phyloP scores from a whole-genome alignment of 2,888 invertebrate genomes.

The Enchytraeus crypticus region DNA sequence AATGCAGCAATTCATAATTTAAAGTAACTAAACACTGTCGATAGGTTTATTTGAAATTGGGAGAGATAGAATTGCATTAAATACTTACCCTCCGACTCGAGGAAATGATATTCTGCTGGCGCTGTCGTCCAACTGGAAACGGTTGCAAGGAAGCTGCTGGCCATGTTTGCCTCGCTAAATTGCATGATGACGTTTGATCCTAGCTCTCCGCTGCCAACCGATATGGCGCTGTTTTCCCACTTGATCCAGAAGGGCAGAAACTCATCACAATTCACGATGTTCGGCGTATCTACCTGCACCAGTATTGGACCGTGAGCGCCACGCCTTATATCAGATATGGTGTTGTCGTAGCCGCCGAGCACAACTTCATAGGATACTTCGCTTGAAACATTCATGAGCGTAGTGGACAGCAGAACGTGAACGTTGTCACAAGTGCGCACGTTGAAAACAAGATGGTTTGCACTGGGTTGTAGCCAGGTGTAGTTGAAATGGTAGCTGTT shows the following conservation, averaged over 20 bases:
- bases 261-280: constrained; percentile 6
- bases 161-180: not conserved
- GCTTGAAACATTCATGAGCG: not conserved
- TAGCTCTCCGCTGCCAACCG: constrained; percentile 1
- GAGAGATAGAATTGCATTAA: too few relatives aligned
- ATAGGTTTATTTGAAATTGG: too few relatives aligned
- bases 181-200: not conserved
- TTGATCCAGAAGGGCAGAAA: constrained; percentile 4
- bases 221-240: constrained; percentile 2
- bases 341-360: constrained; percentile 1
- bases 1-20: too few relatives aligned
- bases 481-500: too few relatives aligned
- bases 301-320: not conserved
- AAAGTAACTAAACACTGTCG: too few relatives aligned
- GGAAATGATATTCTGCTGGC: not conserved
- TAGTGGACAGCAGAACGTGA: not conserved
- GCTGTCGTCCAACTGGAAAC: not conserved
- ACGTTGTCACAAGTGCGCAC: constrained; percentile 2
- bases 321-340: not conserved
- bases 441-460: not conserved
- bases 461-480: not conserved
- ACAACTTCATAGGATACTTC: constrained; percentile 5
- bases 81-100: not conserved
- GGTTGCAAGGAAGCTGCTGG: not conserved
- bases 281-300: constrained; percentile 1